A percentile compares a stretch with the other conserved stretches of the same genome.
phyloP scores from a whole-genome alignment of 2,888 invertebrate genomes.

The Cheilosia impressa region DNA sequence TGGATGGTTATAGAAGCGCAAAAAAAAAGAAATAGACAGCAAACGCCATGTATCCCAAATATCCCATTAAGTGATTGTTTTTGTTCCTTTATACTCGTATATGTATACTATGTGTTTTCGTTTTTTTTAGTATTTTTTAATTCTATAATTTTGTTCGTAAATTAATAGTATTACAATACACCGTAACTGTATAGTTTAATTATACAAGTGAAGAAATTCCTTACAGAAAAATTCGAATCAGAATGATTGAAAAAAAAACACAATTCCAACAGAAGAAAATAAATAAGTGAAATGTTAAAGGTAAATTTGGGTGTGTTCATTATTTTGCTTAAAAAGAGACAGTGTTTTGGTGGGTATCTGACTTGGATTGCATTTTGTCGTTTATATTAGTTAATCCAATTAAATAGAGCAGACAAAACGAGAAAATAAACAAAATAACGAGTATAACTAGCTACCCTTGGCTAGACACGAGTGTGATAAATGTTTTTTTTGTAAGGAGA shows the following conservation, averaged over 20 bases:
- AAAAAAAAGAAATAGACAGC: neutral
- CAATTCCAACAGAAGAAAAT: conserved; percentile 6
- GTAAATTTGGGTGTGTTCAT: neutral
- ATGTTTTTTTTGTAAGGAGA: no score
- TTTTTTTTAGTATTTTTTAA: conserved; percentile 6
- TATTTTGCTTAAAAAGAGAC: neutral
- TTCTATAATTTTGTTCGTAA: conserved; percentile 10
- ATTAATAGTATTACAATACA: conserved; percentile 38
- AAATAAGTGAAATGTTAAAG: conserved; percentile 50
- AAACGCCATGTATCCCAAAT: conserved; percentile 23
- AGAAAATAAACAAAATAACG: no score
- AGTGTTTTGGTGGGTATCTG: no score
- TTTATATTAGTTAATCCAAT: no score
- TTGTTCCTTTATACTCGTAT: conserved; percentile 60
- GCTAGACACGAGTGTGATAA: no score
- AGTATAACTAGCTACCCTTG: no score
- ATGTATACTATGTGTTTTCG: conserved; percentile 25
- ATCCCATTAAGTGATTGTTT: conserved; percentile 54
- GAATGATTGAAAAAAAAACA: conserved; percentile 6
- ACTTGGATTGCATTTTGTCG: no score
- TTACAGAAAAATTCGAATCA: conserved; percentile 31
- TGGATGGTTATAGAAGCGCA: conserved; percentile 6
- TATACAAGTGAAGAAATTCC: conserved; percentile 42
- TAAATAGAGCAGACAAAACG: no score
- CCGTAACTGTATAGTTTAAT: conserved; percentile 52